Percentiles rank a stretch among this genome's conserved stretches.
Evolutionary conservation across 2,888 invertebrate species (phyloP).

Genomic region (Megalurothrips usitatus): DNA sequence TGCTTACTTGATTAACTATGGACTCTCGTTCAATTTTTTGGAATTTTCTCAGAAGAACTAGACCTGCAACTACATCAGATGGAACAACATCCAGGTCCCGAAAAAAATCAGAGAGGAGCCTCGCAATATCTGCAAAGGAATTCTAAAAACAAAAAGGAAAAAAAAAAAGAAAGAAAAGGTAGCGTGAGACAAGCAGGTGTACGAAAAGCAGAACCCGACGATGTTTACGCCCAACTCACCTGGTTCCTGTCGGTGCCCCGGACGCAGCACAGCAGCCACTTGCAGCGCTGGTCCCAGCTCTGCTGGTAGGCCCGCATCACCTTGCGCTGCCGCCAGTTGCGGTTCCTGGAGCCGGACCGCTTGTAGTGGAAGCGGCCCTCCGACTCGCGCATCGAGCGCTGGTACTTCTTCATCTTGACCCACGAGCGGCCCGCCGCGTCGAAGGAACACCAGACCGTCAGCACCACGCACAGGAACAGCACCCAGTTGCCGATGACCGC

Average conservation of each 20-base stretch:
- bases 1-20: constrained; percentile 61
- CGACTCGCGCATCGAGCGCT: constrained; percentile 71
- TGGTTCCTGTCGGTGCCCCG: constrained; percentile 67
- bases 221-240: constrained; percentile 46
- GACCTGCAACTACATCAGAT: constrained; percentile 79
- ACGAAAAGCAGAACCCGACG: background rate
- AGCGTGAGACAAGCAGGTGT: constrained; percentile 23
- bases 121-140: constrained; percentile 79
- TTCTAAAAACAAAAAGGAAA: constrained; percentile 51
- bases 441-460: constrained; percentile 81
- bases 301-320: constrained; percentile 81
- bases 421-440: constrained; percentile 83
- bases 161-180: constrained; percentile 12
- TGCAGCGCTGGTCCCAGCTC: constrained; percentile 80
- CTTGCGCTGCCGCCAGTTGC: constrained; percentile 83
- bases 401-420: constrained; percentile 86
- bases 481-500: constrained; percentile 75
- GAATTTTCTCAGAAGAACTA: constrained; percentile 71
- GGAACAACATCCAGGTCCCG: constrained; percentile 83
- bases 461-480: constrained; percentile 63
- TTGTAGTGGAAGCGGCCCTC: constrained; percentile 72
- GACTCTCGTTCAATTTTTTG: constrained; percentile 74
- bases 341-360: constrained; percentile 67
- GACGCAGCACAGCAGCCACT: constrained; percentile 77
- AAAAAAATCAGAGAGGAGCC: constrained; percentile 79